phyloP scores from a whole-genome alignment of 2,888 invertebrate genomes.

The Piscicola geometra region DNA sequence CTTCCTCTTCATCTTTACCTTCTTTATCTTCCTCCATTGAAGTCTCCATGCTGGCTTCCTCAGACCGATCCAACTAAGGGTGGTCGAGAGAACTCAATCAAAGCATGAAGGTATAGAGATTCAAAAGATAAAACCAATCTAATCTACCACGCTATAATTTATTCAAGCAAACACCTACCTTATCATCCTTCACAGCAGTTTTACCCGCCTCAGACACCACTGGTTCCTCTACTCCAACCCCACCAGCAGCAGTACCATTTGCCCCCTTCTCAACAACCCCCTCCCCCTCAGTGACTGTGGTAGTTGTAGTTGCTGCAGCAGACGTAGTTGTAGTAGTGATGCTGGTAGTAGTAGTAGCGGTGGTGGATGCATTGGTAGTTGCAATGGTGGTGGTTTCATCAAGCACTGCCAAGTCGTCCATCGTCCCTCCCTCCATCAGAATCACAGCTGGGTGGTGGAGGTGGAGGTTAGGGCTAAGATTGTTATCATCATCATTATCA shows the following conservation, averaged over 20 bases:
- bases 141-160: too few species aligned
- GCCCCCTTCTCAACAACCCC: background rate
- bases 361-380: background rate
- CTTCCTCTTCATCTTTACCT: conserved; percentile 33
- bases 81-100: too few species aligned
- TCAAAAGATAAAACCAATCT: too few species aligned
- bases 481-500: too few species aligned
- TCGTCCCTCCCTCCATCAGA: conserved; percentile 76
- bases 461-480: too few species aligned
- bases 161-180: too few species aligned
- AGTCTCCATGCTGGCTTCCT: too few species aligned
- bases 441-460: conserved; percentile 69
- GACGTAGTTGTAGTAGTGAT: background rate
- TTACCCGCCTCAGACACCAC: too few species aligned
- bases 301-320: background rate
- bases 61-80: too few species aligned
- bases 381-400: conserved; percentile 57
- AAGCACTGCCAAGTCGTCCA: conserved; percentile 77
- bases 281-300: background rate
- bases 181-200: too few species aligned
- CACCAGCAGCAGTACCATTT: background rate
- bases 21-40: conserved; percentile 31
- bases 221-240: background rate
- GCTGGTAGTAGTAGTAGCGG: conserved; percentile 2
- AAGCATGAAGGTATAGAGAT: too few species aligned